A percentile compares a stretch with the other conserved stretches of the same genome.
Conservation (phyloP, 2,113 vertebrate species). For the Dasyornis broadbenti region DNA sequence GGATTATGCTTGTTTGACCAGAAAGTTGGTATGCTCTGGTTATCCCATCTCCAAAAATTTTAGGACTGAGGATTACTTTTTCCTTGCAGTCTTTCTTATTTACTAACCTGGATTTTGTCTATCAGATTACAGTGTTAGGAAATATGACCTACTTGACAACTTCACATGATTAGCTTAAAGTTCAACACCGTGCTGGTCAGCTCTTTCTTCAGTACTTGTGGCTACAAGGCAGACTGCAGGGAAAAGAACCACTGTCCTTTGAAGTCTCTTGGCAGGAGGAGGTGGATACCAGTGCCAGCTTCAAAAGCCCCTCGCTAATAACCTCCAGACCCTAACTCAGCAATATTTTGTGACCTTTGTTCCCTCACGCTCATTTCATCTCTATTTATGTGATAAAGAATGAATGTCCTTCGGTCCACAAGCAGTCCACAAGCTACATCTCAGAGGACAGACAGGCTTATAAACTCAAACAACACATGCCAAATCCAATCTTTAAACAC, state of each 20-base stretch:
- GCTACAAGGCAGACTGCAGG: background rate
- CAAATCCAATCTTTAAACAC: background rate
- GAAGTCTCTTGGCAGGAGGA: background rate
- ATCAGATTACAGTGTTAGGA: background rate
- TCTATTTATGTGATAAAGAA: background rate
- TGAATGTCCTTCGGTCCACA: background rate
- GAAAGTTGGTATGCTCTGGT: background rate
- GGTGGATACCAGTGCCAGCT: background rate
- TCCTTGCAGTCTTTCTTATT: background rate
- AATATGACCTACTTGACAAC: background rate
- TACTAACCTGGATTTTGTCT: background rate
- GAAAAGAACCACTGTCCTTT: background rate
- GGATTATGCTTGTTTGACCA: background rate
- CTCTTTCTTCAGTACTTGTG: background rate
- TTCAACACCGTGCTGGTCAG: background rate
- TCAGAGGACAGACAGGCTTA: background rate
- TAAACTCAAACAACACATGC: background rate
- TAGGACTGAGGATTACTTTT: background rate
- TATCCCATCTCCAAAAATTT: background rate
- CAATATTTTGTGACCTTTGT: background rate
- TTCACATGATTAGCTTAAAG: background rate
- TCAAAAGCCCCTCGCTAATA: background rate
- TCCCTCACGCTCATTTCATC: background rate
- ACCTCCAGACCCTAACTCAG: background rate
- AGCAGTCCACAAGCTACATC: background rate